phyloP scores from a whole-genome alignment of 2,113 vertebrate genomes.

The Gadus macrocephalus region DNA sequence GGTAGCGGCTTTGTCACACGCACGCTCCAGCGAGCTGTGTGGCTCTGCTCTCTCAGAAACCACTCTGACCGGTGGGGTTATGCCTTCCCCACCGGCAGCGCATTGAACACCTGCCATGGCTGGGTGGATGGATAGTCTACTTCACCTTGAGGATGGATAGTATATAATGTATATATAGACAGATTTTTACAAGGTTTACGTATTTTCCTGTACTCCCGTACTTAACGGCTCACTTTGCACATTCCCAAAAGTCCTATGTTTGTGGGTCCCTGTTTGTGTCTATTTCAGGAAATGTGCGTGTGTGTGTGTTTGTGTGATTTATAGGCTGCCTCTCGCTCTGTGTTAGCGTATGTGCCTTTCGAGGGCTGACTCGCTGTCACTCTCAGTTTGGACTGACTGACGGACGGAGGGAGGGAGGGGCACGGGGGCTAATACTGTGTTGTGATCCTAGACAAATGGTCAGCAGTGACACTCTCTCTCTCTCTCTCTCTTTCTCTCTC shows the following conservation, averaged over 20 bases:
- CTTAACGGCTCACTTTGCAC: no score
- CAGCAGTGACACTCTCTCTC: constrained; percentile 21
- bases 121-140: no score
- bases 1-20: no score
- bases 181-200: no score
- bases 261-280: background rate
- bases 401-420: constrained; percentile 16
- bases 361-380: constrained; percentile 45
- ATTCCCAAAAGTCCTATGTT: background rate
- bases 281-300: background rate
- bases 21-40: no score
- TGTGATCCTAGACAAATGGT: constrained; percentile 61
- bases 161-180: no score
- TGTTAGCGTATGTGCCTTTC: constrained; percentile 20
- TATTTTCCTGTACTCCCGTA: no score
- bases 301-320: background rate
- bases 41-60: no score
- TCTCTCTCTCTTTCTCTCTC: background rate
- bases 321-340: constrained; percentile 24
- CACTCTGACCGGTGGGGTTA: no score
- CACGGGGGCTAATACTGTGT: constrained; percentile 53
- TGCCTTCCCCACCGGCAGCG: no score
- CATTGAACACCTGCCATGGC: no score
- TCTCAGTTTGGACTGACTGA: constrained; percentile 47
- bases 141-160: no score